Base-by-base conservation (phyloP, 2,113 vertebrate species). In the Dicaeum eximium region DNA sequence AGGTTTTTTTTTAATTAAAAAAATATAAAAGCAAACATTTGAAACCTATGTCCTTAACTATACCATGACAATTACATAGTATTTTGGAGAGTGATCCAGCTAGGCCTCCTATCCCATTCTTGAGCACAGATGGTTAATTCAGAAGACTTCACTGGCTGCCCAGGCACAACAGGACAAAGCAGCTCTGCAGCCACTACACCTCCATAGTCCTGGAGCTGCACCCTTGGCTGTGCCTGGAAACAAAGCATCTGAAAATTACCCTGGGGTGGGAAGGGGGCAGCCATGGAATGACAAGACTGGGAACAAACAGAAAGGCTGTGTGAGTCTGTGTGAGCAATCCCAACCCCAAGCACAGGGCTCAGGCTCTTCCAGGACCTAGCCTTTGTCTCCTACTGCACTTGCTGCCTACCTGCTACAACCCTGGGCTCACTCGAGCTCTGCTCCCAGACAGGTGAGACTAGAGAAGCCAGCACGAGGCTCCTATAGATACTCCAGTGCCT, bases 291-390 rank as follows among this genome's bases (percentile, higher is more conserved):
- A 19, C 1, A 2, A 80, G 30, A 33, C 70, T 62, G 37, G 35
- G 54, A 88, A 65, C 13, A 77, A 30, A 56, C 1, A 18, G 62
- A 27, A 89, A 60, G 11, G 30, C 27, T 62, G 20, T 0, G 2
- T 15, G 33, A 4, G 30, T 13, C 44, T 31, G n/a, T 3, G 7
- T 17, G 50, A 79, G 15, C 30, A 82, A 25, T 1, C 35, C 38
- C 58, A 57, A 35, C 24, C 80, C 53, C 28, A 61, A 10, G 53
- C 0, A 0, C 28, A 15, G 82, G 25, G 42, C 3, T 1, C 50
- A n/a, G n/a, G 37, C 60, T 70, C 35, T 37, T 16, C 56, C 30
- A 40, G 47, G 60, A 61, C 28, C 10, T 40, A 22, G 16, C 30
- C 30, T 62, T 45, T 20, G 38, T n/a, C 42, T 54, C 44, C 54